Evolutionary conservation across 30 jellyfish, hydroid and myxozoan species (phyloP).

Genomic region (Aurelia aurita): DNA sequence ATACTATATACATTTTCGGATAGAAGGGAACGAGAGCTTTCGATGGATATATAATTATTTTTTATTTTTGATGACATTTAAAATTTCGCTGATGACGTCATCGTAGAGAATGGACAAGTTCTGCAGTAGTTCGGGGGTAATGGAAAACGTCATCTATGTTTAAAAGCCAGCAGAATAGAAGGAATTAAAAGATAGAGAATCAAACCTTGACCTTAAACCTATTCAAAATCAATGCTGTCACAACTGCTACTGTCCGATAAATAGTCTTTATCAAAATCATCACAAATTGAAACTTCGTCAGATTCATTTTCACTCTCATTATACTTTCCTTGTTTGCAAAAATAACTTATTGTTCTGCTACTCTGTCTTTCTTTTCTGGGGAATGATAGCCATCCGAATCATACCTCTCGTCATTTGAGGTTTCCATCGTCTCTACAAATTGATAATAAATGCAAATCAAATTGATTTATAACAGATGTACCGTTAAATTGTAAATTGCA

Average conservation of each 20-base stretch:
- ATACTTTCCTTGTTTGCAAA: too few species aligned
- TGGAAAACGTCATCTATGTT: too few species aligned
- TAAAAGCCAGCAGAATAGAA: too few species aligned
- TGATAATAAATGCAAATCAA: background rate
- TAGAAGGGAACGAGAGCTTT: too few species aligned
- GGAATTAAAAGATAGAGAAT: too few species aligned
- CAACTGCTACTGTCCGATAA: constrained; percentile 5
- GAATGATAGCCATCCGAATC: constrained; percentile 39
- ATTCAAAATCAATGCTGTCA: constrained; percentile 1
- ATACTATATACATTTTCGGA: too few species aligned
- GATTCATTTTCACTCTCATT: too few species aligned
- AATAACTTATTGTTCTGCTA: constrained; percentile 18
- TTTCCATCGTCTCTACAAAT: constrained; percentile 18
- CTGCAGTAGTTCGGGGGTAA: too few species aligned
- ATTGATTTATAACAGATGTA: constrained; percentile 8
- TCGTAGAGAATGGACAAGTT: too few species aligned
- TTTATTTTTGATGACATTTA: too few species aligned
- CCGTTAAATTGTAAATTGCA: constrained; percentile 26
- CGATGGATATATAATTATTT: too few species aligned
- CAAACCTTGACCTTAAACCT: constrained; percentile 25
- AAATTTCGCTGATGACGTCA: too few species aligned
- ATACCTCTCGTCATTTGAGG: constrained; percentile 40
- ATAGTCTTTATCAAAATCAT: background rate
- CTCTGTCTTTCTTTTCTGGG: constrained; percentile 41
- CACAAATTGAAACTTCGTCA: background rate